Evolutionary conservation across 2,797 vertebrate species (phyloP).

Genomic region (Molossus alvarezi): DNA sequence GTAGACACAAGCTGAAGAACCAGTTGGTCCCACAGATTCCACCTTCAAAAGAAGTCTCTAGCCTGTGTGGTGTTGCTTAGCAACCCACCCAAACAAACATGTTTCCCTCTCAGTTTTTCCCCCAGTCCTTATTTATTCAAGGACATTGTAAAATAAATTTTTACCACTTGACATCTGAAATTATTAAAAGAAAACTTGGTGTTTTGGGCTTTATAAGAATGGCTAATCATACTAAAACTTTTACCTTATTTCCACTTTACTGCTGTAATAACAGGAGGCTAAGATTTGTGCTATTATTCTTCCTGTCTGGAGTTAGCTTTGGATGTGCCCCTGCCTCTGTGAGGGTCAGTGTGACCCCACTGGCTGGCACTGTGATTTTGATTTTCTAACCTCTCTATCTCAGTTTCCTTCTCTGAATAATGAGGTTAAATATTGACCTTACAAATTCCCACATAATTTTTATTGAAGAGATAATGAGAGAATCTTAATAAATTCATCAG

Average conservation of each 20-base stretch:
- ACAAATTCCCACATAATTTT: not conserved
- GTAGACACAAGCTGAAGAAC: not conserved
- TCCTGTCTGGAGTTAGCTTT: slow-evolving; percentile 34
- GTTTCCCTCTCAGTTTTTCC: slow-evolving; percentile 44
- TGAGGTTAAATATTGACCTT: not conserved
- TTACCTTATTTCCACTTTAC: slow-evolving; percentile 49
- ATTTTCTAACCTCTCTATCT: not conserved
- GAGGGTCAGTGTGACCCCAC: not conserved
- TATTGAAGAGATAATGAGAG: not conserved
- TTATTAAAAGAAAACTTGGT: slow-evolving; percentile 69
- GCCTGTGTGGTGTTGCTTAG: slow-evolving; percentile 79
- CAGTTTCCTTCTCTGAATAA: slow-evolving; percentile 34
- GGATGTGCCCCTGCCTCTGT: not conserved
- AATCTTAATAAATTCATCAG: slow-evolving; percentile 32
- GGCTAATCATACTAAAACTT: not conserved
- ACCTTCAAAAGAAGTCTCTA: slow-evolving; percentile 65
- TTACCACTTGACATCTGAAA: slow-evolving; percentile 79
- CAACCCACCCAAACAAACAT: slow-evolving; percentile 81
- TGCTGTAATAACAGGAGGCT: not conserved
- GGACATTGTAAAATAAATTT: slow-evolving; percentile 63
- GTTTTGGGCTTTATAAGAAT: slow-evolving; percentile 35
- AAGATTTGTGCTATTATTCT: slow-evolving; percentile 14
- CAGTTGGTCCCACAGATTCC: not conserved
- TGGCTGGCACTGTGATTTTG: not conserved
- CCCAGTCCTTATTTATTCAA: slow-evolving; percentile 77